phyloP scores from a whole-genome alignment of 2,888 invertebrate species.

The Lypha dubia region DNA sequence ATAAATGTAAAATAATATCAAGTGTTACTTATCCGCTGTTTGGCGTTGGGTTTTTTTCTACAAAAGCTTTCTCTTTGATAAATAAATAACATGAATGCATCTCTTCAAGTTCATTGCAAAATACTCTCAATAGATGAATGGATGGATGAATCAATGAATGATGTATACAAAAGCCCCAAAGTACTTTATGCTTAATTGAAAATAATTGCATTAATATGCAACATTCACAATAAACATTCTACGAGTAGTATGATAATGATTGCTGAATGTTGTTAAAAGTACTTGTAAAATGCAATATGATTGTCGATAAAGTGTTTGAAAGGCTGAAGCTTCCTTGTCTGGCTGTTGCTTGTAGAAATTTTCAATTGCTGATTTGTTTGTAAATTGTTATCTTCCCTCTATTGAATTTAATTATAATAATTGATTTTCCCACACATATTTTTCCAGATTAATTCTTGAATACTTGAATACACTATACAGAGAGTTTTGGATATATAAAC shows the following conservation, averaged over 20 bases:
- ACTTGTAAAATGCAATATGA: neutral
- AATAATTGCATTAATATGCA: slow-evolving; percentile 2
- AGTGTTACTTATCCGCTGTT: slow-evolving; percentile 1
- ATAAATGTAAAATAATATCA: neutral
- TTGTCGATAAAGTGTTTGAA: neutral
- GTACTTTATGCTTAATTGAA: neutral
- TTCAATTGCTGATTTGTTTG: neutral
- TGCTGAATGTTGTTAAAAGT: neutral
- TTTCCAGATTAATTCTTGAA: neutral
- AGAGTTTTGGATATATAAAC: no score
- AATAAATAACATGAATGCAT: neutral
- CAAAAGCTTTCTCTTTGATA: neutral
- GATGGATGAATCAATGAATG: neutral
- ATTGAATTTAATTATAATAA: neutral
- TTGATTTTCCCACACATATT: neutral
- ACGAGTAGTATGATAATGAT: neutral
- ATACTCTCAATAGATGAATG: neutral
- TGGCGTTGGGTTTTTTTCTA: neutral
- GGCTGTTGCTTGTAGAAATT: neutral
- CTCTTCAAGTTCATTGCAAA: neutral
- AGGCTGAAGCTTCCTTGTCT: neutral
- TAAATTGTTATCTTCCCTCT: neutral
- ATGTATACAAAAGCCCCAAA: slow-evolving; percentile 10
- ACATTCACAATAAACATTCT: neutral
- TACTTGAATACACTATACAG: no score